Evolutionary conservation across 2,113 vertebrate genomes (phyloP).

Genomic region (Pteropus alecto): DNA sequence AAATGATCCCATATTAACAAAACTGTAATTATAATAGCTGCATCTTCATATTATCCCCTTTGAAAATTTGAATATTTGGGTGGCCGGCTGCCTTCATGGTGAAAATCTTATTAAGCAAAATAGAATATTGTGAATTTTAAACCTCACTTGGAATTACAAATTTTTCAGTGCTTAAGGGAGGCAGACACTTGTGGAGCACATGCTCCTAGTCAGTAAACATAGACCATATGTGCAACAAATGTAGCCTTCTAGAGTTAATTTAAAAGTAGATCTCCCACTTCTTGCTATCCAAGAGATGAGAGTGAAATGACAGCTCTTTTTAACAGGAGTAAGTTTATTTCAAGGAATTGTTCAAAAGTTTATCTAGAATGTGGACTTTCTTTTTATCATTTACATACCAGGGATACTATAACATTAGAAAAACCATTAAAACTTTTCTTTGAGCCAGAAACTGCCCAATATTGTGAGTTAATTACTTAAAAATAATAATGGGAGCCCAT

Average conservation of each 20-base stretch:
- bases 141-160: constrained; percentile 73
- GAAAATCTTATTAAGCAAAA: constrained; percentile 77
- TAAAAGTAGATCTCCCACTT: constrained; percentile 75
- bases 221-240: constrained; percentile 71
- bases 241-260: constrained; percentile 74
- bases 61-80: constrained; percentile 50
- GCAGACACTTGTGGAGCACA: constrained; percentile 40
- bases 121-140: constrained; percentile 75
- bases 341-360: constrained; percentile 74
- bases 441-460: constrained; percentile 48
- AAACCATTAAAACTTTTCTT: constrained; percentile 75
- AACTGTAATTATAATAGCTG: not conserved
- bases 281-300: constrained; percentile 70
- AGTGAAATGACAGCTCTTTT: constrained; percentile 80
- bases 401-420: constrained; percentile 71
- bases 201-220: constrained; percentile 60
- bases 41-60: constrained; percentile 9
- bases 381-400: constrained; percentile 76
- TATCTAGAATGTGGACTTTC: constrained; percentile 67
- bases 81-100: constrained; percentile 56
- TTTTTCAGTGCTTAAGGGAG: constrained; percentile 58
- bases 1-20: constrained; percentile 19
- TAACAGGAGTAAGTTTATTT: constrained; percentile 65
- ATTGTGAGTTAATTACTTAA: constrained; percentile 58
- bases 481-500: constrained; percentile 75